Evolutionary conservation across 2,113 vertebrate species (phyloP).

Genomic region (Vulpes lagopus): DNA sequence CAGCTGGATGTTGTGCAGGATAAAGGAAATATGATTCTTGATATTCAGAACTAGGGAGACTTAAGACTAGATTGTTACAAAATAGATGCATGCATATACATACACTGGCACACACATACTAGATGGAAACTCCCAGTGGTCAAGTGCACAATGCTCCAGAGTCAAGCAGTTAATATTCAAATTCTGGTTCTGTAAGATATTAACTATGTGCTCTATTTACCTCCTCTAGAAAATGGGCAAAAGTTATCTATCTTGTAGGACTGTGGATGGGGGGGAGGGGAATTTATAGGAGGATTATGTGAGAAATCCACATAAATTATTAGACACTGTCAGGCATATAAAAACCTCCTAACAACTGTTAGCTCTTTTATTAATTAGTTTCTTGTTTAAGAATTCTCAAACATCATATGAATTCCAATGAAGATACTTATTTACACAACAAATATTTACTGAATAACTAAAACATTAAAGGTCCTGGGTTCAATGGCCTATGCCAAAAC

Average conservation of each 20-base stretch:
- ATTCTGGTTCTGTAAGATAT: not conserved
- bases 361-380: not conserved
- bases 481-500: not conserved
- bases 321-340: not conserved
- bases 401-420: not conserved
- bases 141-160: not conserved
- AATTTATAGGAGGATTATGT: not conserved
- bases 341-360: not conserved
- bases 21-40: not conserved
- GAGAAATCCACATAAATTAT: not conserved
- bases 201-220: not conserved
- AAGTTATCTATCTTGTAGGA: not conserved
- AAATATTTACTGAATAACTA: constrained; percentile 33
- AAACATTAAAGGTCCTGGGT: not conserved
- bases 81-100: not conserved
- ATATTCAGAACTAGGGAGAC: not conserved
- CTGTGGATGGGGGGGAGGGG: not conserved
- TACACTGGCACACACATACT: too few relatives aligned
- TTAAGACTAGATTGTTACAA: not conserved
- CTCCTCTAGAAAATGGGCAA: not conserved
- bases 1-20: not conserved
- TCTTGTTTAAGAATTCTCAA: not conserved
- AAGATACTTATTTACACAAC: not conserved
- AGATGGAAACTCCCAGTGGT: not conserved
- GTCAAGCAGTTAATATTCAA: not conserved